Base-by-base conservation (phyloP, 2,113 vertebrate species). In the Tupaia tana region DNA sequence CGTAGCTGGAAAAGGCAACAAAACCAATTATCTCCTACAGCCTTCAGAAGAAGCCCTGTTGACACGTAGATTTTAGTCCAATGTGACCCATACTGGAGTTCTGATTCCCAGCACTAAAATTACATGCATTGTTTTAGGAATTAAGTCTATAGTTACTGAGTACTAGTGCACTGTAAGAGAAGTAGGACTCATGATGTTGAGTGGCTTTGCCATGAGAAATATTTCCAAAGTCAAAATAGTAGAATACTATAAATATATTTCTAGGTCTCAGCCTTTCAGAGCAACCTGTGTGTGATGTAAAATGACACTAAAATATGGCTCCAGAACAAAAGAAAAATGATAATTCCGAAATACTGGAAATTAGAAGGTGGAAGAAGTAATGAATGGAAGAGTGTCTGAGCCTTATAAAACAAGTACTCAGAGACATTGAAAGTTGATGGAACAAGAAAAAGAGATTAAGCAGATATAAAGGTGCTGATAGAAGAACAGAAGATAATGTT, bases 291-390 rank as follows among this genome's bases (percentile, higher is more conserved):
- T 29, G 9, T 20, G 64, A 56, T 66, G n/a, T 77, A 90, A 86
- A 92, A 25, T 73, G 79, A 86, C 29, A 59, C 63, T 78, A 25
- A 43, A 78, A 59, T 24, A 27, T 34, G 14, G 2, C 24, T 78
- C 86, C 18, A 63, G 12, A 81, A 83, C 19, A 83, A n/a, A 80
- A 73, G 43, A 87, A 34, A 89, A 85, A 86, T 13, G 8, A 81
- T 61, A 88, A 84, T 84, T 63, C 29, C 64, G 43, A 85, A 75
- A 93, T 31, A 25, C 88, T 12, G 88, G 27, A 84, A 84, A n/a
- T 74, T 58, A 58, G 67, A 93, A 91, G 10, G 58, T 13, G 0
- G 64, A 71, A 94, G 56, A 31, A 31, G 3, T 52, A 52, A 24
- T n/a, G 11, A 43, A 90, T 56, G 9, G 63, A 58, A 29, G 34